These are phyloP conservation scores for Diplosoma virens DNA, from an alignment of 23 tunicate species.

Conservation along the genomic window DNA sequence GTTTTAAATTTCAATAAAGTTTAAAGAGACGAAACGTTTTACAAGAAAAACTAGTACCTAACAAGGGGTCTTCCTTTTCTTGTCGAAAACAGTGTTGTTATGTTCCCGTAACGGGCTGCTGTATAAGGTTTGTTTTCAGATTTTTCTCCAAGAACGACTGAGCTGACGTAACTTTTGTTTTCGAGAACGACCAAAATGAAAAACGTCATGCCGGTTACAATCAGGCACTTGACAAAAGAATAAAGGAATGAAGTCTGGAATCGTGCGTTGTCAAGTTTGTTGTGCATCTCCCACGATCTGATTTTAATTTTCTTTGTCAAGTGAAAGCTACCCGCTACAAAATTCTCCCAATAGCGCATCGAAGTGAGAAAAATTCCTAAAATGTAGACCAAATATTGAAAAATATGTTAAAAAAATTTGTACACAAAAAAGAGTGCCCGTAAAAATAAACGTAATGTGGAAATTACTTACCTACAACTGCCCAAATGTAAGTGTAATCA, in stretches of 20 bases:
- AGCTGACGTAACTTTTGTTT: slow-evolving; percentile 21
- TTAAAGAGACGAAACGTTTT: no score
- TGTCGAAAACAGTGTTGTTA: no score
- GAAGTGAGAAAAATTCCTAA: slow-evolving; percentile 62
- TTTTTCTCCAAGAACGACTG: neutral
- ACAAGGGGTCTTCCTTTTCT: no score
- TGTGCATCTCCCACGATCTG: slow-evolving; percentile 21
- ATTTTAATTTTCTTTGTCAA: slow-evolving; percentile 24
- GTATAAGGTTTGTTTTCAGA: slow-evolving; percentile 4
- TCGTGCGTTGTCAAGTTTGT: slow-evolving; percentile 46
- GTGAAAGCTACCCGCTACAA: slow-evolving; percentile 33
- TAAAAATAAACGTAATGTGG: neutral
- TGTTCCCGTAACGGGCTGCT: neutral
- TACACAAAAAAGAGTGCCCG: neutral
- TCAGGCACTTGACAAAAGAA: slow-evolving; percentile 36
- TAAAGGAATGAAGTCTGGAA: slow-evolving; percentile 47
- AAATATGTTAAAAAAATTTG: neutral
- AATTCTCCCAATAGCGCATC: slow-evolving; percentile 87
- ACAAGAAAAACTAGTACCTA: no score
- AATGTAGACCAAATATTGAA: neutral
- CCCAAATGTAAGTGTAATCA: slow-evolving; percentile 38
- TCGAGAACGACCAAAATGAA: slow-evolving; percentile 37
- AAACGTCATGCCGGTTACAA: slow-evolving; percentile 47
- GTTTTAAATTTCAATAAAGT: no score
- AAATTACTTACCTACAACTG: slow-evolving; percentile 19